A percentile compares a stretch with the other conserved stretches of the same genome.
Evolutionary conservation across 2,888 invertebrate genomes (phyloP).

Genomic region (Agriopis marginaria): DNA sequence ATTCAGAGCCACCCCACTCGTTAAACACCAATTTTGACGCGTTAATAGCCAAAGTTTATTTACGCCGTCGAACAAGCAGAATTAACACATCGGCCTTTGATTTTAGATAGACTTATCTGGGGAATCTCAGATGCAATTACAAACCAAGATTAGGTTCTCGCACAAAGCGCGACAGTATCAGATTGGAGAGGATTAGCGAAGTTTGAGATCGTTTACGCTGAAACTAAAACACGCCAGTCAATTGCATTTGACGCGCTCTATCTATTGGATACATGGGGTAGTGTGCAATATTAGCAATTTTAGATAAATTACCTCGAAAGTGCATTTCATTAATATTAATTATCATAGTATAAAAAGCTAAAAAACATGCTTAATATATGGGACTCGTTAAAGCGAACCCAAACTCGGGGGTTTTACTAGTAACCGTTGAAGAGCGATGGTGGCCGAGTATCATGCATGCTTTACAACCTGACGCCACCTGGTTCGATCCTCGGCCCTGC

Average conservation of each 20-base stretch:
- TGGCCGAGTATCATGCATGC: no score
- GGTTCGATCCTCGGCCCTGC: no score
- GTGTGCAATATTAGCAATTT: no score
- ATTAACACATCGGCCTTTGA: conserved; percentile 70
- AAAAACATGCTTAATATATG: no score
- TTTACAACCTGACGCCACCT: no score
- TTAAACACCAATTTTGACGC: conserved; percentile 81
- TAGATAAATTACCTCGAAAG: no score
- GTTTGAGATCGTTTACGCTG: background rate
- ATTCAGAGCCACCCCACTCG: conserved; percentile 78
- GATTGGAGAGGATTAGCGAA: background rate
- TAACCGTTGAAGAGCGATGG: no score
- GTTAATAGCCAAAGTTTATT: conserved; percentile 80
- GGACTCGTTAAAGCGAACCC: no score
- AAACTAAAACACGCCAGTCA: background rate
- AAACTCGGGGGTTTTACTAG: no score
- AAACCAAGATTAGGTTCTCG: conserved; percentile 10
- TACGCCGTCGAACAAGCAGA: conserved; percentile 70
- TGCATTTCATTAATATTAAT: no score
- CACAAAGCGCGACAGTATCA: conserved; percentile 33
- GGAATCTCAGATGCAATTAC: conserved; percentile 39
- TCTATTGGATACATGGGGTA: no score
- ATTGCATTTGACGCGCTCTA: background rate
- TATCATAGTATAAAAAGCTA: no score
- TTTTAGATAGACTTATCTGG: conserved; percentile 55